A percentile compares a stretch with the other conserved stretches of the same genome.
phyloP scores from a whole-genome alignment of 2,888 invertebrate species.

The Aphidius colemani region DNA sequence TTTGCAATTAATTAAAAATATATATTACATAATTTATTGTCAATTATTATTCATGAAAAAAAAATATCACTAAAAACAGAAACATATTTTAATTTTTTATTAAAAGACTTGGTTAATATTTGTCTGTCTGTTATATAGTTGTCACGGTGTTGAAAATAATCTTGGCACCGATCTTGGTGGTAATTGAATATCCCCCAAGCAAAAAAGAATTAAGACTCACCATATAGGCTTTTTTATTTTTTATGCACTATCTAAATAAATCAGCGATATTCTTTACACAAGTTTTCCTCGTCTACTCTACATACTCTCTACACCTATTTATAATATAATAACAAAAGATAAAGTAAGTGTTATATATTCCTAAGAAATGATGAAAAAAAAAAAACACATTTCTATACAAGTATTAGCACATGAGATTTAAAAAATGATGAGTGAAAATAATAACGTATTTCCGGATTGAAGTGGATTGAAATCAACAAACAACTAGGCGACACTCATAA shows the following conservation, averaged over 20 bases:
- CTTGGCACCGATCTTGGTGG: slow-evolving; percentile 49
- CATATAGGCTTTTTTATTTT: not conserved
- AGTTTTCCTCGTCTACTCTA: too few species aligned
- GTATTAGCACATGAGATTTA: not conserved
- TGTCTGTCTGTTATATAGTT: slow-evolving; percentile 50
- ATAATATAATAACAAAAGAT: slow-evolving; percentile 1
- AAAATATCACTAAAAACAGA: not conserved
- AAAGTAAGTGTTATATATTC: slow-evolving; percentile 16
- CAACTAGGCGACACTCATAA: slow-evolving; percentile 8
- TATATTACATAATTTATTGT: not conserved
- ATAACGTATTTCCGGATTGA: slow-evolving; percentile 10
- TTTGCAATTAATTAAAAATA: not conserved
- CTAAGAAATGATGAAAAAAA: too few species aligned
- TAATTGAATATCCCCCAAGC: slow-evolving; percentile 53
- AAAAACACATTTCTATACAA: too few species aligned
- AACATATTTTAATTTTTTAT: slow-evolving; percentile 36
- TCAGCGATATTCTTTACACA: slow-evolving; percentile 4
- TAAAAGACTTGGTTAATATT: slow-evolving; percentile 31
- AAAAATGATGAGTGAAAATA: slow-evolving; percentile 4
- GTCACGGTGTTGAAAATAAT: slow-evolving; percentile 46
- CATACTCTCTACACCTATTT: too few species aligned
- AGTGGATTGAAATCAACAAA: slow-evolving; percentile 10
- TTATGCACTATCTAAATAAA: slow-evolving; percentile 11
- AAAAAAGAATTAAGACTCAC: slow-evolving; percentile 20
- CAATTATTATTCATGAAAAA: not conserved